These are phyloP conservation scores for Antheraea assamensis DNA, from an alignment of 2,888 invertebrate species.

Conservation along the genomic window DNA sequence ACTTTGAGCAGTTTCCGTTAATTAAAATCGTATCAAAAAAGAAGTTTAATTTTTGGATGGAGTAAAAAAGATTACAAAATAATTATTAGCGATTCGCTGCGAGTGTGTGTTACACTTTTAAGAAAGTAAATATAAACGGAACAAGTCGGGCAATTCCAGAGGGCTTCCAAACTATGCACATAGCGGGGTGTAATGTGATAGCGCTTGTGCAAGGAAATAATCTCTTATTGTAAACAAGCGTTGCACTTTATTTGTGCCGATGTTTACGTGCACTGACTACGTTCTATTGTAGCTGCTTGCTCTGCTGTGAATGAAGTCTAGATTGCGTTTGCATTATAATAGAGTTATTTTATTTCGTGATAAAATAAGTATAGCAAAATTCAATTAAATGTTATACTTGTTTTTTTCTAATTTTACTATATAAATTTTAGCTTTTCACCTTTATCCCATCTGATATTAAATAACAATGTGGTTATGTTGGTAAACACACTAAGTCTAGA, in stretches of 20 bases:
- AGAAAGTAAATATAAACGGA: slow-evolving; percentile 59
- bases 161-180: slow-evolving; percentile 57
- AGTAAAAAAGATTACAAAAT: neutral
- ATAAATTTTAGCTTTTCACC: too few relatives aligned
- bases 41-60: neutral
- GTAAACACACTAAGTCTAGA: too few relatives aligned
- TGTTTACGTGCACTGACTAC: slow-evolving; percentile 55
- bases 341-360: too few relatives aligned
- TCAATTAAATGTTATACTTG: too few relatives aligned
- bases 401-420: too few relatives aligned
- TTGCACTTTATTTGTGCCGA: slow-evolving; percentile 66
- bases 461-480: too few relatives aligned
- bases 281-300: slow-evolving; percentile 37
- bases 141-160: slow-evolving; percentile 59
- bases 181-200: slow-evolving; percentile 55
- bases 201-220: slow-evolving; percentile 71
- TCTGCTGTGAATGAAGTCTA: slow-evolving; percentile 29
- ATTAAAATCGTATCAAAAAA: neutral
- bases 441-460: too few relatives aligned
- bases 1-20: too few relatives aligned
- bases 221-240: slow-evolving; percentile 69
- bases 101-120: slow-evolving; percentile 45
- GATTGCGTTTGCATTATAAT: neutral
- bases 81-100: slow-evolving; percentile 28
- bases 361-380: too few relatives aligned